Evolutionary conservation across 2,888 invertebrate species (phyloP), one percentile per base, ranked within the genome.

Genomic region (Clanis bilineata): DNA sequence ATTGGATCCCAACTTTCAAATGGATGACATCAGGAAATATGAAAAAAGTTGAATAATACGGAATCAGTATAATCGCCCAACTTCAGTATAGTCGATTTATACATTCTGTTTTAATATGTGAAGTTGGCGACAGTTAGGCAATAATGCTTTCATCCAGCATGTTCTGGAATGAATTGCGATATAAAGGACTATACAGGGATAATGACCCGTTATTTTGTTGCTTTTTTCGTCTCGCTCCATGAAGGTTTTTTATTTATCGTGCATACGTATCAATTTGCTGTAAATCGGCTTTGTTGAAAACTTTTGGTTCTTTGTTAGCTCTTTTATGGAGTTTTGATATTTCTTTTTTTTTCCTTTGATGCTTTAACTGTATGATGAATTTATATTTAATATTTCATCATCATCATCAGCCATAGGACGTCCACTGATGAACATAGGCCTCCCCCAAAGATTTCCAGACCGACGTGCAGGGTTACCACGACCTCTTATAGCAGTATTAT

Each of bases 131-230:
- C 51, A 51, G 47, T 77, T 70, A 69, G 74, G 72, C 70, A 71
- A 81, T 75, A 78, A 77, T 70, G 69, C 61, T 66, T 51, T 47
- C 62, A 69, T 70, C 64, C 67, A 65, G 73, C 63, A 69, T 69
- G 69, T 64, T 69, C 65, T 65, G 60, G 66, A 72, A 76, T 72
- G 71, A 77, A 79, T 76, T 74, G 75, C 64, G 67, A 73, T 73
- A 77, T 76, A 70, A 73, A 72, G 64, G 57, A 56, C 58, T 28
- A 47, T 58, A 51, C 25, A 51, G 12, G 28, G 18, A 39, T 63
- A 58, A 58, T 60, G 61, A 45, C 51, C 59, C 61, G 57, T 45
- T 56, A 57, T 58, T 39, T 57, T 45, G 41, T 45, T 12, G 15
- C 23, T 57, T 38, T 43, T 41, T 23, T 23, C 18, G 21, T 10